Evolutionary conservation across 2,113 vertebrate species (phyloP), one percentile per base, ranked within the genome.

Genomic region (Conger conger): DNA sequence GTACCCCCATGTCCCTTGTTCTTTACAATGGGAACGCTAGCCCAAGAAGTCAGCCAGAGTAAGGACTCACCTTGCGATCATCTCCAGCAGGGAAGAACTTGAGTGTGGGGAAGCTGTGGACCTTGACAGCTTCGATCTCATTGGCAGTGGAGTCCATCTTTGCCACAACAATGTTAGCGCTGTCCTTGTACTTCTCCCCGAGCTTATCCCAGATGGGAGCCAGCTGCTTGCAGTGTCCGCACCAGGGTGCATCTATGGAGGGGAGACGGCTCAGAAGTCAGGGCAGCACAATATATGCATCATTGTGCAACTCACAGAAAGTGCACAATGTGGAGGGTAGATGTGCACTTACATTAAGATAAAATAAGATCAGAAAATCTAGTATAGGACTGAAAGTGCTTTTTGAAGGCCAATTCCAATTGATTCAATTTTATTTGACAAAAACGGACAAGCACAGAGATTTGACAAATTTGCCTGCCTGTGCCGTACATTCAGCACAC

Each of bases 61-160:
- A 33, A 7, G 1, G 18, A 0, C 95, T 88, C 90, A 99, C 98
- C 90, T 96, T 96, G 87, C 76, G 95, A 11, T 95, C 97, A 0
- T 96, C 80, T 63, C 96, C 93, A 37, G 97, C 96, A 0, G 98
- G 98, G 94, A 99, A 99, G 93, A 97, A 99, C 90, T 99, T 99
- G 27, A 99, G 95, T 0, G 98, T 99, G 78, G 98, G 98, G 91
- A 99, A 99, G 92, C 98, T 99, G 94, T 99, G 98, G 82, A 99
- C 97, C 91, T 97, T 98, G 76, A 99, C 98, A 0, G 94, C 42
- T 80, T 99, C 98, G 1, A 99, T 97, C 93, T 99, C 98, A 0
- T 99, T 99, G 83, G 96, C 97, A 0, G 98, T 99, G 0, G 98
- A 97, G 89, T 99, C 98, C 97, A 99, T 99, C 93, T 99, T 99